Percentiles rank a stretch among this genome's conserved stretches.
These are phyloP conservation scores for Thinocorus orbignyianus DNA, from an alignment of 2,113 vertebrate genomes.

Conservation along the genomic window DNA sequence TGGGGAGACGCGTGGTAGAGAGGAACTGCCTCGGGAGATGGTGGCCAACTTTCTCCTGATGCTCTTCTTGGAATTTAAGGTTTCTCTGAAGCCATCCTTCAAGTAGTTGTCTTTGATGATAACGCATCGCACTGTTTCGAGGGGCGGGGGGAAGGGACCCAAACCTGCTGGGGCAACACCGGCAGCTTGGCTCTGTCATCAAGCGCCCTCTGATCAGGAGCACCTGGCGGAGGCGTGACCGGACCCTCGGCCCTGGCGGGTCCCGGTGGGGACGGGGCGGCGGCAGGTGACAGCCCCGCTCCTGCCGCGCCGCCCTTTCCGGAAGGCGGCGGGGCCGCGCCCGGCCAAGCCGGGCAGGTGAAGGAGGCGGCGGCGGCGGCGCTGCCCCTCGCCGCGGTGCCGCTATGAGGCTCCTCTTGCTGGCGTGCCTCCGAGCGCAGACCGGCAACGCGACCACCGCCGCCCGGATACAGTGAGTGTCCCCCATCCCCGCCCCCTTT, in stretches of 20 bases:
- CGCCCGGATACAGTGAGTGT: constrained; percentile 83
- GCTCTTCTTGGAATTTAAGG: rapidly evolving
- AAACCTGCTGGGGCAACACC: rapidly evolving
- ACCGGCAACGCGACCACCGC: constrained; percentile 93
- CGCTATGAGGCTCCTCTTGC: constrained; percentile 86
- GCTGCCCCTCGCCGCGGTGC: neutral
- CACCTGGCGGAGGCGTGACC: neutral
- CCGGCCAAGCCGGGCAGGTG: neutral
- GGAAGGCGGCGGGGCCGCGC: neutral
- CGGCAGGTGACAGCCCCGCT: neutral
- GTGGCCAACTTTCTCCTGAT: rapidly evolving
- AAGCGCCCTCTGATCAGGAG: neutral
- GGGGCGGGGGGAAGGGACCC: neutral
- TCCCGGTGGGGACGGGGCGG: neutral
- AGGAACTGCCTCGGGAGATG: neutral
- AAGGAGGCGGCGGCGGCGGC: neutral
- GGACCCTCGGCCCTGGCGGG: too few relatives aligned
- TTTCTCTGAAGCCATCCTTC: rapidly evolving
- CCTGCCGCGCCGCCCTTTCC: neutral
- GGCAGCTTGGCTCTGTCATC: neutral
- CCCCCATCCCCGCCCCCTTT: neutral
- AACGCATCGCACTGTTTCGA: rapidly evolving
- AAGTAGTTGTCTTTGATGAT: neutral
- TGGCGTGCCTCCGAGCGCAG: constrained; percentile 83
- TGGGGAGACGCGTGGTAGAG: rapidly evolving